These are phyloP conservation scores for Ophion obscuratus DNA, from an alignment of 2,888 invertebrate species.

Conservation along the genomic window DNA sequence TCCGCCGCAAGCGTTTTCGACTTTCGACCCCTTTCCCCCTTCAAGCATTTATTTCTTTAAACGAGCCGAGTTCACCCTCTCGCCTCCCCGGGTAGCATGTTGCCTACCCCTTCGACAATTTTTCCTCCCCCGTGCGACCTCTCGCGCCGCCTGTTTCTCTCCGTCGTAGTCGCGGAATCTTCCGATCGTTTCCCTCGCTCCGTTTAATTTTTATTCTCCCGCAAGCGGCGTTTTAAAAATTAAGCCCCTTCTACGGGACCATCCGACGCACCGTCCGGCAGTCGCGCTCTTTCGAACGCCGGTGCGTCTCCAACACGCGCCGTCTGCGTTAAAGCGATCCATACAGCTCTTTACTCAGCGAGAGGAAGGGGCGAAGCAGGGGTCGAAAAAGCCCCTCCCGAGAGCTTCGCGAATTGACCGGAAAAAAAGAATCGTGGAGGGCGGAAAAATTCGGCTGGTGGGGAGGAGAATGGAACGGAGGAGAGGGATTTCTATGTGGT, in stretches of 20 bases:
- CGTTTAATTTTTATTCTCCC: conserved; percentile 81
- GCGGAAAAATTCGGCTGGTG: conserved; percentile 65
- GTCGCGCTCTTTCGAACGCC: neutral
- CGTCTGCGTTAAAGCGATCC: conserved; percentile 39
- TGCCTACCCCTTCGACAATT: conserved; percentile 45
- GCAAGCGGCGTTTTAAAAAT: conserved; percentile 82
- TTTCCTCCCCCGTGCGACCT: conserved; percentile 19
- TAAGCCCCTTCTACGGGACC: conserved; percentile 72
- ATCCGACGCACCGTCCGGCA: conserved; percentile 40
- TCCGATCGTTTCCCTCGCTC: conserved; percentile 70
- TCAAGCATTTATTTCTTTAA: conserved; percentile 62
- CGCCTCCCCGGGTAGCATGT: conserved; percentile 11
- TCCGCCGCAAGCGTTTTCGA: neutral
- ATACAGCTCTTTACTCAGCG: conserved; percentile 41
- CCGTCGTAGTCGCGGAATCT: conserved; percentile 32
- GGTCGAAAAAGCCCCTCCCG: conserved; percentile 66
- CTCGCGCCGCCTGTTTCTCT: conserved; percentile 27
- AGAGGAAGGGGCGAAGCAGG: conserved; percentile 56
- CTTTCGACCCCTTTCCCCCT: conserved; percentile 41
- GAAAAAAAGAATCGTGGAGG: conserved; percentile 49
- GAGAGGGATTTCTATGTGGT: conserved; percentile 46
- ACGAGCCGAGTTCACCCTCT: conserved; percentile 68
- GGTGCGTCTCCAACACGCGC: conserved; percentile 52
- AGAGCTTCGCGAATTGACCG: conserved; percentile 42
- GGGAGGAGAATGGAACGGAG: conserved; percentile 50